phyloP scores from a whole-genome alignment of 1,140 invertebrate genomes.

The Phortica variegata region DNA sequence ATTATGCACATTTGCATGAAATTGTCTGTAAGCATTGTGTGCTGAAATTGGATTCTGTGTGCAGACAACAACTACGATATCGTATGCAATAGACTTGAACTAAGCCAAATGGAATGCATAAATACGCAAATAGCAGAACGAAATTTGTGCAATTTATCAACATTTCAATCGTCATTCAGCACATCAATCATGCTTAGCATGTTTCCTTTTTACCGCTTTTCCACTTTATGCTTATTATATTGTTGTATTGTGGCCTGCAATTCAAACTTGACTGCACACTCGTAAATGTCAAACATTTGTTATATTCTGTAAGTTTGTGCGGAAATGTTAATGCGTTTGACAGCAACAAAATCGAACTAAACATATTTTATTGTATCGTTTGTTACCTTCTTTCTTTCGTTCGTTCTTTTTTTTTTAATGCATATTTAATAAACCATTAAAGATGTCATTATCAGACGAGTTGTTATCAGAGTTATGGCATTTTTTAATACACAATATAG shows the following conservation, averaged over 20 bases:
- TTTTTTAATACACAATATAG: slow-evolving; percentile 3
- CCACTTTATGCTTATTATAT: slow-evolving; percentile 17
- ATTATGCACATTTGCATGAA: too few species aligned
- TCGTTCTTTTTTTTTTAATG: not conserved
- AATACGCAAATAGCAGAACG: too few species aligned
- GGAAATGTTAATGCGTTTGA: slow-evolving; percentile 10
- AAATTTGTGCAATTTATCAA: slow-evolving; percentile 47
- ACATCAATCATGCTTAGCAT: slow-evolving; percentile 44
- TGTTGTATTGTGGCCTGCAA: too few species aligned
- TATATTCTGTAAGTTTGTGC: slow-evolving; percentile 7
- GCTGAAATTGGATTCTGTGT: too few species aligned
- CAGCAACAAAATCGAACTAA: not conserved
- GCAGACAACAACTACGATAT: too few species aligned
- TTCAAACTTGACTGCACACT: slow-evolving; percentile 24
- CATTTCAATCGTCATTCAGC: slow-evolving; percentile 37
- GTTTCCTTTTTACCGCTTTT: slow-evolving; percentile 18
- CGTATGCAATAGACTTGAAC: too few species aligned
- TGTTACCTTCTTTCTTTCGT: not conserved
- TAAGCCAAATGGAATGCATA: too few species aligned
- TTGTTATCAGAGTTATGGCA: slow-evolving; percentile 2
- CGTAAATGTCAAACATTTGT: slow-evolving; percentile 16
- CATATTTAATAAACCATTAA: not conserved
- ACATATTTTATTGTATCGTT: not conserved
- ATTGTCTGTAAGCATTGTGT: too few species aligned
- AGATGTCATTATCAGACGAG: not conserved